These are phyloP conservation scores for Eretmocerus hayati DNA, from an alignment of 2,888 invertebrate genomes.

Conservation along the genomic window DNA sequence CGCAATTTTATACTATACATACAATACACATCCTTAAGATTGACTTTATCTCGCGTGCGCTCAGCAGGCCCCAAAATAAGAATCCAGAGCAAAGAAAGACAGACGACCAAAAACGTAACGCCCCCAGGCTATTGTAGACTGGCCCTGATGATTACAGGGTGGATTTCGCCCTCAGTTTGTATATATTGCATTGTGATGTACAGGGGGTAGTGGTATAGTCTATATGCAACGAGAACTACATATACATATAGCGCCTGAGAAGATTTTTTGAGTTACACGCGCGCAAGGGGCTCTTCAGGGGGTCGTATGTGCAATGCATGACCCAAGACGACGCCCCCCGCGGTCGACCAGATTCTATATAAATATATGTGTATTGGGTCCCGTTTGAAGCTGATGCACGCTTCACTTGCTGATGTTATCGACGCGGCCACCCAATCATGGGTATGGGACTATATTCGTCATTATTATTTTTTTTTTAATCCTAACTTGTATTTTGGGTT, in stretches of 20 bases:
- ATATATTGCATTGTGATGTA: slow-evolving; percentile 40
- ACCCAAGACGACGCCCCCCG: neutral
- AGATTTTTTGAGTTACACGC: too few relatives aligned
- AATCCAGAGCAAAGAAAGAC: too few relatives aligned
- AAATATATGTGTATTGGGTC: neutral
- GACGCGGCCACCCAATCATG: slow-evolving; percentile 40
- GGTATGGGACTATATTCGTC: slow-evolving; percentile 25
- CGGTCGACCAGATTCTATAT: neutral
- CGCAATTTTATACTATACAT: too few relatives aligned
- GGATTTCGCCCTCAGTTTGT: slow-evolving; percentile 45
- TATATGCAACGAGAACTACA: too few relatives aligned
- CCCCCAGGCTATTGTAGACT: slow-evolving; percentile 29
- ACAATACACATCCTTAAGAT: too few relatives aligned
- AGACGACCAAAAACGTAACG: slow-evolving; percentile 22
- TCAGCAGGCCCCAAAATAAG: neutral
- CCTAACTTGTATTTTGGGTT: too few relatives aligned
- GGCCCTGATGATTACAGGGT: slow-evolving; percentile 43
- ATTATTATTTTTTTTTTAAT: too few relatives aligned
- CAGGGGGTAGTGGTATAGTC: slow-evolving; percentile 42
- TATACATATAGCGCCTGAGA: too few relatives aligned
- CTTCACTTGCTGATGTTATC: slow-evolving; percentile 35
- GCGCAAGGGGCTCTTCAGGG: slow-evolving; percentile 12
- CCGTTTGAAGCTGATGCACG: slow-evolving; percentile 23
- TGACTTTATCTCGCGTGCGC: slow-evolving; percentile 15
- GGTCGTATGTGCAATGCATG: neutral